A percentile compares a stretch with the other conserved stretches of the same genome.
phyloP scores from a whole-genome alignment of 1,140 invertebrate species.

The Drosophila funebris region DNA sequence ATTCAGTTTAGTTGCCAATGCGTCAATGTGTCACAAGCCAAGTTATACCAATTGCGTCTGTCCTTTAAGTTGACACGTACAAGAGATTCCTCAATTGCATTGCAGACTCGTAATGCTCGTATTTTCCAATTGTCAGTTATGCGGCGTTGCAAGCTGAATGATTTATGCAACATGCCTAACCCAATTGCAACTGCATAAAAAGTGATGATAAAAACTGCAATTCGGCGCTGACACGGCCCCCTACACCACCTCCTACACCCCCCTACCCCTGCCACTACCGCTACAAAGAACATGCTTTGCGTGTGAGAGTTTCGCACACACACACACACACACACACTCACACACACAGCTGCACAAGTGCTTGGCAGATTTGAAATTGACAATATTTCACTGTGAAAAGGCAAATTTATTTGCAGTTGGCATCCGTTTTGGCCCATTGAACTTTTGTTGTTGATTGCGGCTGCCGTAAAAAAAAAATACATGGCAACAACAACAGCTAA shows the following conservation, averaged over 20 bases:
- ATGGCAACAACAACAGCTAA: too few relatives aligned
- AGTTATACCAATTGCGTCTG: too few relatives aligned
- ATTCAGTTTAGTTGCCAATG: too few relatives aligned
- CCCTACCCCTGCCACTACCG: background rate
- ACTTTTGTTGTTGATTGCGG: conserved; percentile 70
- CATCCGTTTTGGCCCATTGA: conserved; percentile 71
- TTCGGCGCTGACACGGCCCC: background rate
- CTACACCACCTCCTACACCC: background rate
- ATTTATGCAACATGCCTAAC: conserved; percentile 41
- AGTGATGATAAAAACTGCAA: conserved; percentile 31
- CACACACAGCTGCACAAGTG: background rate
- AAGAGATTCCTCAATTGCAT: conserved; percentile 6
- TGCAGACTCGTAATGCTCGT: conserved; percentile 12
- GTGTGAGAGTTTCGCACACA: background rate
- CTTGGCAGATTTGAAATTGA: conserved; percentile 58
- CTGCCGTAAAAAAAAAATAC: conserved; percentile 13
- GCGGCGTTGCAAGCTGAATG: conserved; percentile 35
- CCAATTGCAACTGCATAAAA: conserved; percentile 28
- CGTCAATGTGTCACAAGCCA: too few relatives aligned
- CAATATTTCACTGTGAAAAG: conserved; percentile 73
- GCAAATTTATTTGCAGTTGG: conserved; percentile 74
- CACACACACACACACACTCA: conserved; percentile 5
- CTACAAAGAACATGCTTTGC: conserved; percentile 14
- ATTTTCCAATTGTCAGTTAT: conserved; percentile 21
- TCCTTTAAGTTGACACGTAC: background rate